Percentiles rank a stretch among this genome's conserved stretches.
Evolutionary conservation across 2,888 invertebrate genomes (phyloP).

Genomic region (Punctoribates punctum): DNA sequence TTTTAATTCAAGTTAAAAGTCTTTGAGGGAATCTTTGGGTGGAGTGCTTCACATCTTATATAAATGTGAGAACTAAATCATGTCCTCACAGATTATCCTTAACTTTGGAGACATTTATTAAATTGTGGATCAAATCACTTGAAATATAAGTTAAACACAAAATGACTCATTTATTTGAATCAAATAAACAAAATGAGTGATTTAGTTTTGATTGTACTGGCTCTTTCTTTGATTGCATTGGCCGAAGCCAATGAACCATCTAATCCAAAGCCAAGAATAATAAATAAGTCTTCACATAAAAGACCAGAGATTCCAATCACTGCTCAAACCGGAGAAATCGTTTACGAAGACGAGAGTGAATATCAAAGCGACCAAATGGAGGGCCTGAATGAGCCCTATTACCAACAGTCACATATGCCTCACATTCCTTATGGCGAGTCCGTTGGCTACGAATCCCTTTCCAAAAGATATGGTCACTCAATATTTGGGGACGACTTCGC

Average conservation of each 20-base stretch:
- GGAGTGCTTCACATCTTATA: no score
- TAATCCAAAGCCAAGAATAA: background rate
- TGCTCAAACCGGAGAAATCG: slow-evolving; percentile 5
- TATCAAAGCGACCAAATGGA: background rate
- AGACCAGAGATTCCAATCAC: background rate
- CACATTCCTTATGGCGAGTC: background rate
- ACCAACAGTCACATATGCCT: background rate
- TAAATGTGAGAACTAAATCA: no score
- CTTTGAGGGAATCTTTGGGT: no score
- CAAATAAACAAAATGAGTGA: background rate
- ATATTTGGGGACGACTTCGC: slow-evolving; percentile 36
- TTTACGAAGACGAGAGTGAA: slow-evolving; percentile 27
- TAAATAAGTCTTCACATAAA: background rate
- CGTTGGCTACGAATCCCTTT: background rate
- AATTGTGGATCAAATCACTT: no score
- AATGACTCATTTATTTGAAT: background rate
- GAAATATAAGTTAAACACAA: no score
- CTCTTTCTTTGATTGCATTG: background rate
- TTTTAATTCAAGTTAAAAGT: no score
- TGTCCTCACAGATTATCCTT: no score
- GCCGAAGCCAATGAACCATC: background rate
- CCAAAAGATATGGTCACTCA: background rate
- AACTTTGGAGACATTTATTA: no score
- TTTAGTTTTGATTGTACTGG: background rate
- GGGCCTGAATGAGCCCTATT: background rate